Conservation (phyloP, 2,888 invertebrate genomes). For the Amiota minor region DNA sequence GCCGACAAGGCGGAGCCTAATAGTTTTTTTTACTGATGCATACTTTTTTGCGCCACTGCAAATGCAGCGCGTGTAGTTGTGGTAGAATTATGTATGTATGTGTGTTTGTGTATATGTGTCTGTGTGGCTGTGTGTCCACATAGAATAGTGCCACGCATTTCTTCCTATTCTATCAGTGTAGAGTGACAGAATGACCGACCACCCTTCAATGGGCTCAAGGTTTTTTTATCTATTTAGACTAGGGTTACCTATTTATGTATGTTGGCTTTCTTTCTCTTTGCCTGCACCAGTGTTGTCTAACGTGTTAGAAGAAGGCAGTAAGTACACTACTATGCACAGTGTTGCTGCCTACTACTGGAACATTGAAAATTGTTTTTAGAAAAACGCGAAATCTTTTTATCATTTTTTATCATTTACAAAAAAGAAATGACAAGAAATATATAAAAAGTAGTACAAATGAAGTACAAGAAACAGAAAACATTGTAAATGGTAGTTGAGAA, state of each 20-base stretch:
- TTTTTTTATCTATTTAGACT: constrained; percentile 33
- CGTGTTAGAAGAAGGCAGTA: background rate
- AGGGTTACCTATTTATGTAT: constrained; percentile 10
- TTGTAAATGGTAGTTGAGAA: too few species aligned
- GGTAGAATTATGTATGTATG: constrained; percentile 27
- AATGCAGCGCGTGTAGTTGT: constrained; percentile 16
- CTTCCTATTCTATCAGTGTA: constrained; percentile 44
- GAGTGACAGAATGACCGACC: constrained; percentile 43
- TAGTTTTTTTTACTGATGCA: constrained; percentile 45
- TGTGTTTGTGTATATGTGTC: constrained; percentile 15
- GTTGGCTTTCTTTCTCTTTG: constrained; percentile 1
- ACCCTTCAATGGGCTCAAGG: constrained; percentile 13
- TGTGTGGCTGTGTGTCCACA: constrained; percentile 43
- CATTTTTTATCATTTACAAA: background rate
- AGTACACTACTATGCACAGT: constrained; percentile 32
- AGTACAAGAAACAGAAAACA: background rate
- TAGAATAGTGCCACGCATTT: constrained; percentile 65
- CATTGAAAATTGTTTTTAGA: constrained; percentile 64
- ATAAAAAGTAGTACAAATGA: background rate
- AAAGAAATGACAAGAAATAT: too few species aligned
- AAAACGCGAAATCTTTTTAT: constrained; percentile 65
- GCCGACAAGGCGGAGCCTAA: constrained; percentile 48
- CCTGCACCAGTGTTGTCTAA: constrained; percentile 13
- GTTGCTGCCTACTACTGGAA: constrained; percentile 38
- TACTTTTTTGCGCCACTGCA: constrained; percentile 46